Conservation (phyloP, 2,888 invertebrate genomes). For the Drosophila peninsularis region DNA sequence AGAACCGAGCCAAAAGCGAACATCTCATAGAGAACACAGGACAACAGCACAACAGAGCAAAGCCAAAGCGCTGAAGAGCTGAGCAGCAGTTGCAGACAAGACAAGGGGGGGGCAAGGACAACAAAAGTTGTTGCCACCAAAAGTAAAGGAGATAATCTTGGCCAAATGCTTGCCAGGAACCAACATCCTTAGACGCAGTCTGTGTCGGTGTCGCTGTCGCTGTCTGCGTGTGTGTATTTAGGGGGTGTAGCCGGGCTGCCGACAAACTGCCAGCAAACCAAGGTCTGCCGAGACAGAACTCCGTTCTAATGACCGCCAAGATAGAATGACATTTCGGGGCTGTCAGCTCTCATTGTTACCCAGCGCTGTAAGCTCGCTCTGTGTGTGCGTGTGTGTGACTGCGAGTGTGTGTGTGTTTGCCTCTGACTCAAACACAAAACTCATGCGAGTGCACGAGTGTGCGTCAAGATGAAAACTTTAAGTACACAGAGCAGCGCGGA, state of each 20-base stretch:
- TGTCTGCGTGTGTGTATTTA: constrained; percentile 7
- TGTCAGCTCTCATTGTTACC: constrained; percentile 80
- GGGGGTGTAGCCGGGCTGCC: constrained; percentile 16
- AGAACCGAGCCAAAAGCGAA: constrained; percentile 70
- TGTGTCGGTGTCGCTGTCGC: constrained; percentile 5
- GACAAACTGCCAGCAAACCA: constrained; percentile 59
- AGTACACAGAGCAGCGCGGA: constrained; percentile 66
- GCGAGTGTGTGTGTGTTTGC: constrained; percentile 38
- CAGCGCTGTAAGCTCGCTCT: constrained; percentile 30
- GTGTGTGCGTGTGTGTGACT: neutral
- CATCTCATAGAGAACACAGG: constrained; percentile 50
- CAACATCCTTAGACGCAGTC: constrained; percentile 57
- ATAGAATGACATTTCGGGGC: constrained; percentile 81
- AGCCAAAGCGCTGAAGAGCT: too few species aligned
- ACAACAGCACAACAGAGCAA: constrained; percentile 12
- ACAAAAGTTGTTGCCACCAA: constrained; percentile 78
- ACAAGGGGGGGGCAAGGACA: constrained; percentile 13
- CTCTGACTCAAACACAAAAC: constrained; percentile 29
- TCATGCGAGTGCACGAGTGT: constrained; percentile 17
- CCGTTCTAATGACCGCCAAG: constrained; percentile 81
- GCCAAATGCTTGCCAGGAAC: constrained; percentile 65
- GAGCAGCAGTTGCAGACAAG: constrained; percentile 25
- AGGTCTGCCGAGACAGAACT: constrained; percentile 63
- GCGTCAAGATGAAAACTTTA: constrained; percentile 73
- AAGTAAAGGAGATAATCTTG: constrained; percentile 80